Conservation (phyloP, 2,888 invertebrate species). For the Sesia apiformis region DNA sequence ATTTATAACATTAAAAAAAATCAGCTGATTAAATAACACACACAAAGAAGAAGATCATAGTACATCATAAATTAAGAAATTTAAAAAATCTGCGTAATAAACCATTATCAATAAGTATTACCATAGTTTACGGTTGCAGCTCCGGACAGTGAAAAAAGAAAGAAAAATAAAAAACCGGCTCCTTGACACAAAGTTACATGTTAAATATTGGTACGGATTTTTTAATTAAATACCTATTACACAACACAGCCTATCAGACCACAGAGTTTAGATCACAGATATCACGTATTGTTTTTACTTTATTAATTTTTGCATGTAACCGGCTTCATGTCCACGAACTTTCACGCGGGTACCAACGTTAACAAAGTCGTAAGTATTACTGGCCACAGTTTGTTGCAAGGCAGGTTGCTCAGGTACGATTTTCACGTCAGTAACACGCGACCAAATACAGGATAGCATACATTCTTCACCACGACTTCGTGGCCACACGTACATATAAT, state of each 20-base stretch:
- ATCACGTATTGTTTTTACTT: background rate
- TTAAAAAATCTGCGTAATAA: background rate
- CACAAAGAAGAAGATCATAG: no score
- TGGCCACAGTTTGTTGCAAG: constrained; percentile 32
- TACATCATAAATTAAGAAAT: no score
- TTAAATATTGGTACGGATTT: background rate
- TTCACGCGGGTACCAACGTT: constrained; percentile 18
- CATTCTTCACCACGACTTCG: constrained; percentile 5
- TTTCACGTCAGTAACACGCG: constrained; percentile 49
- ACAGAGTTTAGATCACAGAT: background rate
- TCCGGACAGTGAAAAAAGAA: background rate
- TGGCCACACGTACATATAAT: background rate
- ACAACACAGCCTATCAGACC: background rate
- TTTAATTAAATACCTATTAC: background rate
- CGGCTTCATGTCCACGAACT: background rate
- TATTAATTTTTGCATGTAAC: background rate
- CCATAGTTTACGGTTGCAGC: background rate
- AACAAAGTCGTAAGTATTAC: constrained; percentile 45
- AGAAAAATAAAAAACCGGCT: constrained; percentile 22
- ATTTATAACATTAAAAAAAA: no score
- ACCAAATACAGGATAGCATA: constrained; percentile 21
- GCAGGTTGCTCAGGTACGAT: constrained; percentile 51
- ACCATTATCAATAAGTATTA: background rate
- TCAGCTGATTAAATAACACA: no score
- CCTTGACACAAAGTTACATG: constrained; percentile 2